These are phyloP conservation scores for Drosophila obscura DNA, from an alignment of 1,140 invertebrate species.

Conservation along the genomic window DNA sequence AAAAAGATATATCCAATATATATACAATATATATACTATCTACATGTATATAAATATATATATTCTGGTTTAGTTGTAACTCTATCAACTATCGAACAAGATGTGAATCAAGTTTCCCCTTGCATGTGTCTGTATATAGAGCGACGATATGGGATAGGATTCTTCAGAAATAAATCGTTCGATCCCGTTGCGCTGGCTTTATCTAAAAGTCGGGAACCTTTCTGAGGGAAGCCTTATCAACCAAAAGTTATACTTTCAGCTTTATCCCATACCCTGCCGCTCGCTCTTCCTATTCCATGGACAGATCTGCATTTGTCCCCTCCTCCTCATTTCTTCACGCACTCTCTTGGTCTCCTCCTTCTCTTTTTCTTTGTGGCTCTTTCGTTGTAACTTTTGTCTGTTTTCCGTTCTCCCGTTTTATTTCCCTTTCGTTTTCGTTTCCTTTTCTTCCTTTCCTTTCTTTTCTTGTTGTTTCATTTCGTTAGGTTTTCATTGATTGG, in stretches of 20 bases:
- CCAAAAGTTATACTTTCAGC: constrained; percentile 48
- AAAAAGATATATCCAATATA: too few relatives aligned
- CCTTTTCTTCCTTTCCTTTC: constrained; percentile 13
- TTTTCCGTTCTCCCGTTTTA: constrained; percentile 19
- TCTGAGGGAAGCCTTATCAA: constrained; percentile 1
- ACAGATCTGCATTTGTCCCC: constrained; percentile 1
- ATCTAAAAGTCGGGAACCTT: background rate
- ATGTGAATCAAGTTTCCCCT: too few relatives aligned
- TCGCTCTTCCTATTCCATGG: too few relatives aligned
- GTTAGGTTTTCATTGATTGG: constrained; percentile 37
- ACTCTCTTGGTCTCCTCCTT: constrained; percentile 1
- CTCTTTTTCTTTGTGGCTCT: constrained; percentile 37
- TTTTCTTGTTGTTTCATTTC: constrained; percentile 21
- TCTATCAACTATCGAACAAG: too few relatives aligned
- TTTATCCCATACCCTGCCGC: constrained; percentile 11
- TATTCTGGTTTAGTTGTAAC: background rate
- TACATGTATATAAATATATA: constrained; percentile 5
- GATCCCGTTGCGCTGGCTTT: too few relatives aligned
- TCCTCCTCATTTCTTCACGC: constrained; percentile 1
- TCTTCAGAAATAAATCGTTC: too few relatives aligned
- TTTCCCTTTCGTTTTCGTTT: constrained; percentile 33
- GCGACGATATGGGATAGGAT: too few relatives aligned
- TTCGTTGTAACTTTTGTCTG: constrained; percentile 52
- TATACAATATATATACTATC: too few relatives aligned
- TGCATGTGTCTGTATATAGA: too few relatives aligned